Evolutionary conservation across 35 echinoderm and acorn worm genomes (phyloP).

Genomic region (Apostichopus japonicus): DNA sequence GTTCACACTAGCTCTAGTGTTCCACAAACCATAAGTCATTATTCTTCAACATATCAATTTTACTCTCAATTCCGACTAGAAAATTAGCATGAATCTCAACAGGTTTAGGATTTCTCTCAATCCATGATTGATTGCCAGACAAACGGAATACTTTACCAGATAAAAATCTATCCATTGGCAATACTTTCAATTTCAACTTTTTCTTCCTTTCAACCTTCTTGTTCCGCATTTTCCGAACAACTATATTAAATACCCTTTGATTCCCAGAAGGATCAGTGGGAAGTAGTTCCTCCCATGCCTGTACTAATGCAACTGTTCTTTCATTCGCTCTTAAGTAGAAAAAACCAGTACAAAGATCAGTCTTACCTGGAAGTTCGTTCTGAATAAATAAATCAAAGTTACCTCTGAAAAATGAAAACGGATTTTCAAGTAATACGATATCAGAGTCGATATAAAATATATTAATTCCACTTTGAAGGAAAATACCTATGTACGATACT

Average conservation of each 20-base stretch:
- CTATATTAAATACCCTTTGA: slow-evolving; percentile 7
- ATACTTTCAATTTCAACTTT: slow-evolving; percentile 2
- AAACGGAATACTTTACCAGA: neutral
- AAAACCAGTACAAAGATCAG: slow-evolving; percentile 7
- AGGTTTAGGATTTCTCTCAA: slow-evolving; percentile 5
- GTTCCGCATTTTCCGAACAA: neutral
- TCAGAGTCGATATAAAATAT: slow-evolving; percentile 35
- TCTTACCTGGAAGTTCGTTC: neutral
- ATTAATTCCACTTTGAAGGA: neutral
- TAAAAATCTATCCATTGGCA: slow-evolving; percentile 12
- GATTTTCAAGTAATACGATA: slow-evolving; percentile 7
- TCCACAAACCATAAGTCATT: slow-evolving; percentile 16
- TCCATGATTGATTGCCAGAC: neutral
- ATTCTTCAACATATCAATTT: slow-evolving; percentile 17
- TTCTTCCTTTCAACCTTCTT: neutral
- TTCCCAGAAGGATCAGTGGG: neutral
- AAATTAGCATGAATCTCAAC: slow-evolving; percentile 40
- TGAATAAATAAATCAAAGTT: slow-evolving; percentile 22
- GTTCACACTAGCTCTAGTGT: neutral
- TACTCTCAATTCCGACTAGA: neutral
- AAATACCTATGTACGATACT: neutral
- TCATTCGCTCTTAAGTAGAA: slow-evolving; percentile 11
- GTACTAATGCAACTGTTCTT: neutral
- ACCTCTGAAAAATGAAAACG: slow-evolving; percentile 7
- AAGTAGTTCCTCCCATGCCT: neutral